These are phyloP conservation scores for Sialis lutaria DNA, from an alignment of 2,888 invertebrate species.

Conservation along the genomic window DNA sequence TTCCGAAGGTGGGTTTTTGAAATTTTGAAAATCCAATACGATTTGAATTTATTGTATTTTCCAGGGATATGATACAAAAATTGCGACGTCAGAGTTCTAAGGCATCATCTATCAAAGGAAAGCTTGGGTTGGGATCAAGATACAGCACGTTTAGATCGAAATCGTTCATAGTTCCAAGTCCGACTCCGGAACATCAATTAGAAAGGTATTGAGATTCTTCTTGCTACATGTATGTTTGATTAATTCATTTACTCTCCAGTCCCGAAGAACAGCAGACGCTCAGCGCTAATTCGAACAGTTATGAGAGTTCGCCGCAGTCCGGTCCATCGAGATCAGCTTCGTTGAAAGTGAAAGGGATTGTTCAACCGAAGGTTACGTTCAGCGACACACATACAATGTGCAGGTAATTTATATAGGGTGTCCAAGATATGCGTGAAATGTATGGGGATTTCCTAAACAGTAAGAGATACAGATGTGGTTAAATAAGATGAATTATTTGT, in stretches of 20 bases:
- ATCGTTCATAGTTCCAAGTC: constrained; percentile 56
- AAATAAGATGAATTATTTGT: too few relatives aligned
- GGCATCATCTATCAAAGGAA: constrained; percentile 61
- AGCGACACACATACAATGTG: constrained; percentile 38
- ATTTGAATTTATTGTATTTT: constrained; percentile 15
- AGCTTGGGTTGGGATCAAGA: constrained; percentile 47
- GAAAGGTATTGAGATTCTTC: constrained; percentile 20
- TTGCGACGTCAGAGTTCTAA: constrained; percentile 68
- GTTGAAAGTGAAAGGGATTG: constrained; percentile 30
- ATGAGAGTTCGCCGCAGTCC: constrained; percentile 55
- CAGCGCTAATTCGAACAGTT: constrained; percentile 40
- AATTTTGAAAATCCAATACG: neutral
- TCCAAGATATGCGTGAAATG: too few relatives aligned
- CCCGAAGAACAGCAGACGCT: constrained; percentile 36
- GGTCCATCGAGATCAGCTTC: constrained; percentile 58
- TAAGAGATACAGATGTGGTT: too few relatives aligned
- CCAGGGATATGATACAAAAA: constrained; percentile 82
- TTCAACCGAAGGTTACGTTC: constrained; percentile 38
- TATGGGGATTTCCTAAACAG: too few relatives aligned
- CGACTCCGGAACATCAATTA: constrained; percentile 40
- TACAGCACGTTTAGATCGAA: constrained; percentile 50
- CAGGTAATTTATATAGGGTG: constrained; percentile 22
- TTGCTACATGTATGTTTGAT: neutral
- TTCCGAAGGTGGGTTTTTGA: constrained; percentile 46
- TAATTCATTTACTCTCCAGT: constrained; percentile 10